Percentiles rank a stretch among this genome's conserved stretches.
These are phyloP conservation scores for Phalacrocorax carbo DNA, from an alignment of 2,113 vertebrate genomes.

Conservation along the genomic window DNA sequence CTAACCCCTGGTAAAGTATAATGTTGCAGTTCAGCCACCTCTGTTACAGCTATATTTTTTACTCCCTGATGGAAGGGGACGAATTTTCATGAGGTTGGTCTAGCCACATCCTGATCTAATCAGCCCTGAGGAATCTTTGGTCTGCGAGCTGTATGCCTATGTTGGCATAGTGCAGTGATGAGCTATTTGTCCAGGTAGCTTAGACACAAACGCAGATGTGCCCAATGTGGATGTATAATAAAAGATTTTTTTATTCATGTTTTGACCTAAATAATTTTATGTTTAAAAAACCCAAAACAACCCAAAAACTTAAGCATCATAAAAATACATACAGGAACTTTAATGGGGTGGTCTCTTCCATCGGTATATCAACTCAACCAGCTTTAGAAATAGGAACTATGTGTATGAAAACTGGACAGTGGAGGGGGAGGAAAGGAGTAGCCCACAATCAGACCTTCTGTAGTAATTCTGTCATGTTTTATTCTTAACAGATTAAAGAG, in stretches of 20 bases:
- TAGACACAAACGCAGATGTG: not conserved
- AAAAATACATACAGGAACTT: not conserved
- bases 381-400: not conserved
- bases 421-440: not conserved
- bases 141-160: not conserved
- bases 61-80: not conserved
- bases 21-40: not conserved
- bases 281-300: not conserved
- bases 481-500: slow-evolving; percentile 90
- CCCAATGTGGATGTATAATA: not conserved
- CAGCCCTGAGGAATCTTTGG: not conserved
- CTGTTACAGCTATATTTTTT: not conserved
- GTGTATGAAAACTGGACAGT: not conserved
- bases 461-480: slow-evolving; percentile 33
- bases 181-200: not conserved
- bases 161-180: not conserved
- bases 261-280: not conserved
- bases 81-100: not conserved
- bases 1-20: not conserved
- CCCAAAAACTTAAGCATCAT: not conserved
- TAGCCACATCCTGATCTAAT: not conserved
- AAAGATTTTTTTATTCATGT: not conserved
- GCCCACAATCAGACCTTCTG: not conserved
- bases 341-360: not conserved
- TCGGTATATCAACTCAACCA: not conserved